phyloP scores from a whole-genome alignment of 2,888 invertebrate genomes.

The Schrankia costaestrigalis region DNA sequence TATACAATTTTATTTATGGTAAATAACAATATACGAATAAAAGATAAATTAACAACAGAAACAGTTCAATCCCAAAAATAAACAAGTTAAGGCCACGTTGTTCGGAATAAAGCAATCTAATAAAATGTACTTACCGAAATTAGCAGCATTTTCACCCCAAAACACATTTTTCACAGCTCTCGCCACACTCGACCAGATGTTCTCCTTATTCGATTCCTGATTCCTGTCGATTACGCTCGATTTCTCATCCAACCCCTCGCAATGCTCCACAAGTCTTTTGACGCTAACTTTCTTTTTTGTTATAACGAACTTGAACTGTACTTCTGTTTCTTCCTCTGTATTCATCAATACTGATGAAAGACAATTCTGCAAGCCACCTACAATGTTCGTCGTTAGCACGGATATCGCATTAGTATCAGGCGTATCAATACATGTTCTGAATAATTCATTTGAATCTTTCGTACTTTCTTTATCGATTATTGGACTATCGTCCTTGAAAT shows the following conservation, averaged over 20 bases:
- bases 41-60: constrained; percentile 11
- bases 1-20: constrained; percentile 3
- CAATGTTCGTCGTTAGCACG: constrained; percentile 61
- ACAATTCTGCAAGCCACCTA: constrained; percentile 64
- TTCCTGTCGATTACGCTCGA: constrained; percentile 39
- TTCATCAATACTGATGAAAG: constrained; percentile 57
- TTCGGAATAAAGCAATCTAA: constrained; percentile 19
- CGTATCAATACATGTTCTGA: constrained; percentile 59
- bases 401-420: constrained; percentile 57
- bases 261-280: constrained; percentile 48
- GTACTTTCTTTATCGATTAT: constrained; percentile 49
- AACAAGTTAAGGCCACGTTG: constrained; percentile 18
- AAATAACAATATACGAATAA: constrained; percentile 10
- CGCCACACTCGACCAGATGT: constrained; percentile 70
- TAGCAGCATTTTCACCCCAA: constrained; percentile 57
- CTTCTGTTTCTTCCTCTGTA: constrained; percentile 68
- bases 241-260: constrained; percentile 38
- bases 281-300: constrained; percentile 67
- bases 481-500: constrained; percentile 72
- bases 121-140: constrained; percentile 41
- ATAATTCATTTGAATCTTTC: constrained; percentile 64
- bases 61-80: constrained; percentile 15
- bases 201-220: constrained; percentile 54
- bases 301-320: constrained; percentile 73
- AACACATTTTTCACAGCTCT: constrained; percentile 70